Base-by-base conservation (phyloP, 2,113 vertebrate genomes). In the Numida meleagris region DNA sequence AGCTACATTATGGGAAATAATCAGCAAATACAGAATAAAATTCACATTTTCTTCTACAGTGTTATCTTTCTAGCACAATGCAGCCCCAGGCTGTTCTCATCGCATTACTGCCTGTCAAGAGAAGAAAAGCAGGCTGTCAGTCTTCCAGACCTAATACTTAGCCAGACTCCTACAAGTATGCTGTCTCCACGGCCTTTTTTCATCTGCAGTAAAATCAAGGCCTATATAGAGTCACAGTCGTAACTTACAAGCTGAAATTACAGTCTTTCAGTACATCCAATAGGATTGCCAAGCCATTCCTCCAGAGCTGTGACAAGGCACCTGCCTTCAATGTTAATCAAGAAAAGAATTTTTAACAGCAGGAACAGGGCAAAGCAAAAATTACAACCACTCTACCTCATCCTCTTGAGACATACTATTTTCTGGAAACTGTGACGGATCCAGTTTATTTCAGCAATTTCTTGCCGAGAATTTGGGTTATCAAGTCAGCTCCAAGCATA, bases 291-390 rank as follows among this genome's bases (percentile, higher is more conserved):
- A 73, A 71, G 45, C 29, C 3, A 3, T 23, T 43, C 62, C 34
- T 72, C 71, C 58, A 48, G 43, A 85, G 58, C 42, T 48, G 45
- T 42, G 55, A 74, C 55, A 76, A 58, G 12, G 36, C 43, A 85
- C n/a, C 31, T 33, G 62, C 0, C 0, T 78, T 53, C 20, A 7
- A 25, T 12, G 7, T 18, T 40, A 63, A 63, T 36, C 42, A 62
- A 31, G 38, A 46, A 67, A 70, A n/a, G 46, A 38, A 34, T 29
- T 23, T 17, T 79, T 63, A 92, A 58, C 45, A 85, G 51, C 29
- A 85, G 70, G 57, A 80, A 8, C 55, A 82, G n/a, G 63, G 50
- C 25, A 83, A 91, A 91, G 71, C 48, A 63, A 76, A 76, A 94
- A 50, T 31, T 36, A 59, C 10, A 29, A 70, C 19, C 7, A 5